Evolutionary conservation across 2,888 invertebrate species (phyloP).

Genomic region (Branchellion lobata): DNA sequence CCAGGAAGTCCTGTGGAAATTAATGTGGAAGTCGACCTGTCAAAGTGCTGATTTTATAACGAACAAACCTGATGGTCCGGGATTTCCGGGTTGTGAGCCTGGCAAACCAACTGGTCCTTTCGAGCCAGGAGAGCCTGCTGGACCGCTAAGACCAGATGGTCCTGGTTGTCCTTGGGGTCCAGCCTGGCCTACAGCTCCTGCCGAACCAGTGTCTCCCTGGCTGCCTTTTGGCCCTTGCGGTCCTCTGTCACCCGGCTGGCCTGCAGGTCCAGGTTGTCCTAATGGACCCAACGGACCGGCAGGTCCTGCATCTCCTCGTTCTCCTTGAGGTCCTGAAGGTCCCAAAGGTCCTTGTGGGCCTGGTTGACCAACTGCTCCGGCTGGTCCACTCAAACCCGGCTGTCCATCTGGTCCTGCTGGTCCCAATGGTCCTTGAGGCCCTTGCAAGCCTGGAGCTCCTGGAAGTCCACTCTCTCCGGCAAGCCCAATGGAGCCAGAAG

Average conservation of each 20-base stretch:
- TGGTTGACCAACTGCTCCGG: constrained; percentile 46
- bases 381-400: constrained; percentile 32
- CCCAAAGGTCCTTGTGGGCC: constrained; percentile 49
- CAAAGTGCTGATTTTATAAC: neutral
- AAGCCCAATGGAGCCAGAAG: constrained; percentile 32
- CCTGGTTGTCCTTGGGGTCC: constrained; percentile 33
- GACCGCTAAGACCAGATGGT: constrained; percentile 41
- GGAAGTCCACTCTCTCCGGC: constrained; percentile 46
- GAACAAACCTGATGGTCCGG: neutral
- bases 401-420: constrained; percentile 41
- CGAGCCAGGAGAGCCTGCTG: constrained; percentile 37
- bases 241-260: constrained; percentile 38
- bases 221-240: constrained; percentile 47
- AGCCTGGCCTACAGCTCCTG: neutral
- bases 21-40: neutral
- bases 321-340: constrained; percentile 31
- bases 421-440: constrained; percentile 54
- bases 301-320: neutral
- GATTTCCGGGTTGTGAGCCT: constrained; percentile 59
- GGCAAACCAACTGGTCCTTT: constrained; percentile 53
- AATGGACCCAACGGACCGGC: neutral
- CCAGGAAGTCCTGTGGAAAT: neutral
- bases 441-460: constrained; percentile 58
- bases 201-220: constrained; percentile 37
- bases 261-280: constrained; percentile 45